Evolutionary conservation across 1,140 invertebrate genomes (phyloP), one percentile per base, ranked within the genome.

Genomic region (Stratiolaelaps scimitus): DNA sequence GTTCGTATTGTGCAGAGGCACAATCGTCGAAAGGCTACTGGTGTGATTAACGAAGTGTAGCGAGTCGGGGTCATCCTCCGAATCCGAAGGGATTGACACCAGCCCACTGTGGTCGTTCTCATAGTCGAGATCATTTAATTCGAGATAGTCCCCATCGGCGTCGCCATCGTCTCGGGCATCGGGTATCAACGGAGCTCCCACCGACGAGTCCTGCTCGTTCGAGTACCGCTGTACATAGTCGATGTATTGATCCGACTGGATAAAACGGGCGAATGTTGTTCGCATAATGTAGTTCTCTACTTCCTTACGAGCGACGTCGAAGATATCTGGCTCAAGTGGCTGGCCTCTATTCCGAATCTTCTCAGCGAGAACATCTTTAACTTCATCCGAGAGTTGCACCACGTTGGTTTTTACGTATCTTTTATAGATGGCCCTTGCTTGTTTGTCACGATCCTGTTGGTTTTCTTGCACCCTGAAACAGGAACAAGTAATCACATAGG

Each of bases 221-320:
- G 34, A 40, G 34, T 40, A 40, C 34, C 34, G 81, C 74, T 88
- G 84, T 71, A 92, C 84, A 77, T 90, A 87, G 73, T 87, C 81
- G 71, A 93, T 82, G 80, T 92, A 95, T 73, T 89, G 81, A 71
- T 93, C 89, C 68, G 88, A 92, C 71, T 84, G 84, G 67, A 94
- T 80, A 76, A 95, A 95, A 75, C 87, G 87, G 45, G 86, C 86
- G 77, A 93, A 93, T 53, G 87, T 87, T 30, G 88, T 86, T 72
- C 86, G 84, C 68, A 83, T 84, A 73, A 94, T 90, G 43, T 84
- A 80, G 45, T 81, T 79, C 75, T 90, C 87, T 67, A 92, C 86
- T 76, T 89, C 81, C 20, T 75, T 71, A 72, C 86, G 84, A 46
- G 83, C 84, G 69, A 77, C 78, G 73, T 86, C 83, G 73, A 86